Conservation (phyloP, 1,140 invertebrate genomes). For the Pentalonia nigronervosa region DNA sequence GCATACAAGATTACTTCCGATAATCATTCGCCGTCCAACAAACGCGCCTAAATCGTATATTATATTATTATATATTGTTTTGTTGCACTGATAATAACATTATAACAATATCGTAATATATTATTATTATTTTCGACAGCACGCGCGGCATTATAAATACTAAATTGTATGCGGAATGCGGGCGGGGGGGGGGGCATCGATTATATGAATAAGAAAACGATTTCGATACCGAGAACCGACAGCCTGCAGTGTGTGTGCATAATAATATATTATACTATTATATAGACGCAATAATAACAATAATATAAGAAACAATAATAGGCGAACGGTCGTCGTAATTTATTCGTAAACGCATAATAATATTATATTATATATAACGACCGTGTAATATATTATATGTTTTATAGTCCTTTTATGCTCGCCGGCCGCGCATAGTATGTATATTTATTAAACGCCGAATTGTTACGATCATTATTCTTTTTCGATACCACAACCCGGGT, state of each 20-base stretch:
- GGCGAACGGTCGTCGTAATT: constrained; percentile 1
- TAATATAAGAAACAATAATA: constrained; percentile 15
- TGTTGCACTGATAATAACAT: no score
- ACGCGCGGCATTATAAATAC: background rate
- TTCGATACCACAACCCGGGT: background rate
- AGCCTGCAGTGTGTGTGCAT: background rate
- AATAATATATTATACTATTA: background rate
- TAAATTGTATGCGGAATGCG: background rate
- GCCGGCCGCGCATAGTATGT: background rate
- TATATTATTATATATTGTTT: background rate
- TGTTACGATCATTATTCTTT: background rate
- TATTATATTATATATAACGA: background rate
- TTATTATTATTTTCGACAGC: background rate
- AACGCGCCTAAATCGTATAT: background rate
- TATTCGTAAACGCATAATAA: background rate
- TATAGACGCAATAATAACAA: constrained; percentile 10
- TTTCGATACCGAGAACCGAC: background rate
- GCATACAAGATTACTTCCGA: no score
- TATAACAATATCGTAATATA: no score
- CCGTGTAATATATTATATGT: constrained; percentile 12
- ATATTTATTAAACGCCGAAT: background rate
- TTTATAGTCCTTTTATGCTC: constrained; percentile 3
- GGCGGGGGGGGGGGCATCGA: background rate
- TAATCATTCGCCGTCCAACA: background rate
- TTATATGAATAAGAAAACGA: constrained; percentile 14